A percentile compares a stretch with the other conserved stretches of the same genome.
Conservation (phyloP, 2,113 vertebrate species). For the Chloebia gouldiae region DNA sequence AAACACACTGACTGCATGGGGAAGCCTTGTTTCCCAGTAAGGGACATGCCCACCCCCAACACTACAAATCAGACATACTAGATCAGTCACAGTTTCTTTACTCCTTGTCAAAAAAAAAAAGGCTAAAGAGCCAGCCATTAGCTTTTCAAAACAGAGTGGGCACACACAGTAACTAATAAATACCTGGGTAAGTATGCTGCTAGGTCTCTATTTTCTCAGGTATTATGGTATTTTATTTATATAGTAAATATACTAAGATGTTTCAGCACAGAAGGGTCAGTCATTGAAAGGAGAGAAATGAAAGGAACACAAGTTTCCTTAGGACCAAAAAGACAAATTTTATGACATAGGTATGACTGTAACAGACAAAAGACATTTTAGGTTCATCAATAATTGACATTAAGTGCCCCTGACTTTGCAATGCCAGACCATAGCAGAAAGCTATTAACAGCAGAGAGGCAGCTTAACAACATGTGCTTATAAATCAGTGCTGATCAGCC, state of each 20-base stretch:
- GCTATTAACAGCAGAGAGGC: not conserved
- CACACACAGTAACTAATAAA: not conserved
- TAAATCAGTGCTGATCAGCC: not conserved
- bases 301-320: not conserved
- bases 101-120: not conserved
- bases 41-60: not conserved
- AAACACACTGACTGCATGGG: not conserved
- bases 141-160: not conserved
- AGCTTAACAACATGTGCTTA: not conserved
- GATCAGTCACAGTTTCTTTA: not conserved
- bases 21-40: not conserved
- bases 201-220: not conserved
- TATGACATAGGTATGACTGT: not conserved
- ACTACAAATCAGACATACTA: not conserved
- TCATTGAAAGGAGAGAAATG: not conserved
- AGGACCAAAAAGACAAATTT: not conserved
- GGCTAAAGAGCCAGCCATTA: not conserved
- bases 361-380: not conserved
- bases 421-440: not conserved
- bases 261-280: not conserved
- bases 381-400: conserved; percentile 23
- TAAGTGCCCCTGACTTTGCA: not conserved
- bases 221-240: not conserved
- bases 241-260: not conserved
- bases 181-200: not conserved